Percentiles rank a stretch among this genome's conserved stretches.
Conservation (phyloP, 2,113 vertebrate genomes). For the Sinocyclocheilus grahami region DNA sequence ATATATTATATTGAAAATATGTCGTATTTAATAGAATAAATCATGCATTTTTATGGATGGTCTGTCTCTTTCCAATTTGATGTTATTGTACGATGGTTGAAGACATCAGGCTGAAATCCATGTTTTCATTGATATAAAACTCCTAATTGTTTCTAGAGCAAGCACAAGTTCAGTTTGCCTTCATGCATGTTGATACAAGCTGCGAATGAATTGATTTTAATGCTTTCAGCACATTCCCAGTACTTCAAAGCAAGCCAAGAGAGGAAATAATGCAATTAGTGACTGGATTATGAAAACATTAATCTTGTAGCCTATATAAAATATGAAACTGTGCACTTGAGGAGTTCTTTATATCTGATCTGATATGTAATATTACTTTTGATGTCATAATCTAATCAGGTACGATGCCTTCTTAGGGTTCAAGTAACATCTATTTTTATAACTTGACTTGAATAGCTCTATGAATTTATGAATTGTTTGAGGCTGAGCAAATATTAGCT, state of each 20-base stretch:
- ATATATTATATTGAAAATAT: too few relatives aligned
- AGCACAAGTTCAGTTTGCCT: constrained; percentile 26
- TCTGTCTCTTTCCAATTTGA: not conserved
- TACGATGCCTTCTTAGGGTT: too few relatives aligned
- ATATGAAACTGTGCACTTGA: not conserved
- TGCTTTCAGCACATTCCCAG: not conserved
- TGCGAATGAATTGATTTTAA: constrained; percentile 3
- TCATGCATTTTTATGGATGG: not conserved
- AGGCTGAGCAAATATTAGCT: too few relatives aligned
- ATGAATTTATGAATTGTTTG: too few relatives aligned
- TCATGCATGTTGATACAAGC: not conserved
- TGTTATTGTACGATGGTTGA: not conserved
- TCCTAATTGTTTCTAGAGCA: constrained; percentile 36
- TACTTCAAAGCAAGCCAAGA: constrained; percentile 17
- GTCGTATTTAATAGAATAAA: not conserved
- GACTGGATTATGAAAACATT: not conserved
- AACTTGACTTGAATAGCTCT: too few relatives aligned
- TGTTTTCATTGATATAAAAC: constrained; percentile 27
- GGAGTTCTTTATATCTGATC: not conserved
- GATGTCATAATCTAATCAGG: not conserved
- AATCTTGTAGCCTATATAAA: not conserved
- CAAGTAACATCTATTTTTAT: too few relatives aligned
- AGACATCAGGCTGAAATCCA: not conserved
- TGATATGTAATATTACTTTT: not conserved
- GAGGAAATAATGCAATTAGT: constrained; percentile 2